Conservation (phyloP, 1,140 invertebrate species). For the Latrodectus geometricus region DNA sequence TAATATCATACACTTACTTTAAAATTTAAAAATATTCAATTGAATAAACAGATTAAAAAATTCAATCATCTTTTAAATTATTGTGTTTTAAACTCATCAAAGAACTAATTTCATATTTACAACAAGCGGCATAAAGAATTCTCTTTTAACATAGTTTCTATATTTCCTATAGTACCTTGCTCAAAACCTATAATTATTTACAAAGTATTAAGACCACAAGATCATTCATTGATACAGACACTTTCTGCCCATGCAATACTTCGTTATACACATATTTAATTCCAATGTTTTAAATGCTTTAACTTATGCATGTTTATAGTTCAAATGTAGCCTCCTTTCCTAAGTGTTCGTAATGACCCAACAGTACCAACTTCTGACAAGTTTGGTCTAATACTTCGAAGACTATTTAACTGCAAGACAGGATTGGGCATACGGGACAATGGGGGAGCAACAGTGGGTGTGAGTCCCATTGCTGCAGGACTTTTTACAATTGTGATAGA, state of each 20-base stretch:
- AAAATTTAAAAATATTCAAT: too few relatives aligned
- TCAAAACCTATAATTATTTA: too few relatives aligned
- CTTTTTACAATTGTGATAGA: conserved; percentile 44
- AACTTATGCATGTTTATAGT: background rate
- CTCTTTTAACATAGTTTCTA: too few relatives aligned
- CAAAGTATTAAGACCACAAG: background rate
- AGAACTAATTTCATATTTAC: too few relatives aligned
- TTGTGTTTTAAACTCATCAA: too few relatives aligned
- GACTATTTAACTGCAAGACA: conserved; percentile 60
- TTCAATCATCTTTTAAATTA: too few relatives aligned
- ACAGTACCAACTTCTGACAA: conserved; percentile 53
- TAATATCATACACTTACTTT: too few relatives aligned
- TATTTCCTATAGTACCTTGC: too few relatives aligned
- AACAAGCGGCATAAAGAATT: too few relatives aligned
- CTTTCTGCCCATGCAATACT: background rate
- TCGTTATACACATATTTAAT: background rate
- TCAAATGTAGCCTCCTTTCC: conserved; percentile 61
- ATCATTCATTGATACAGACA: background rate
- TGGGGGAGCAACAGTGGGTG: conserved; percentile 56
- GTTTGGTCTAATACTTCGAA: conserved; percentile 31
- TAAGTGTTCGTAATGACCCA: conserved; percentile 56
- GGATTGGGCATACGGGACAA: conserved; percentile 62
- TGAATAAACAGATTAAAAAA: too few relatives aligned
- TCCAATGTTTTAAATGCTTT: conserved; percentile 2
- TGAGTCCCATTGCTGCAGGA: conserved; percentile 54